Evolutionary conservation across 2,888 invertebrate species (phyloP).

Genomic region (Euzetes globulus): DNA sequence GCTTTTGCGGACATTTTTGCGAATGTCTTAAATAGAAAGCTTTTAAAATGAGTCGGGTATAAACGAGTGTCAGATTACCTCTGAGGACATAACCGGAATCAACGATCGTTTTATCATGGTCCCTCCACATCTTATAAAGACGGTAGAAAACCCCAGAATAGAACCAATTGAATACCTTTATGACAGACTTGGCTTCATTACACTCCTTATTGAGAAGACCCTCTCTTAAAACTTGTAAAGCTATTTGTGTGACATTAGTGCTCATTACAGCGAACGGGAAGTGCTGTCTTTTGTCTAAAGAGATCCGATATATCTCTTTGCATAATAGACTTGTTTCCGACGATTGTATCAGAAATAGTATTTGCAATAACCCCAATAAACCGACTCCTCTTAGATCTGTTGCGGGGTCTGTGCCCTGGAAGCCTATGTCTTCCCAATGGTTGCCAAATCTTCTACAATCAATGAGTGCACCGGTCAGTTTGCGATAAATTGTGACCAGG

Average conservation of each 20-base stretch:
- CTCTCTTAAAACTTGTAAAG: conserved; percentile 51
- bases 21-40: conserved; percentile 4
- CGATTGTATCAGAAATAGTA: conserved; percentile 48
- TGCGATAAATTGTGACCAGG: conserved; percentile 51
- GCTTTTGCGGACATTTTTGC: conserved; percentile 6
- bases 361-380: conserved; percentile 51
- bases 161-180: conserved; percentile 50
- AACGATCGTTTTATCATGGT: conserved; percentile 50
- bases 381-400: conserved; percentile 54
- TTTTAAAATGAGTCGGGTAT: not conserved
- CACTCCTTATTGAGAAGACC: conserved; percentile 52
- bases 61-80: conserved; percentile 49
- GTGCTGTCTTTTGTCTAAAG: conserved; percentile 50
- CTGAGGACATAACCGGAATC: conserved; percentile 53
- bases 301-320: conserved; percentile 49
- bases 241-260: conserved; percentile 53
- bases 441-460: conserved; percentile 51
- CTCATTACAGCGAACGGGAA: conserved; percentile 55
- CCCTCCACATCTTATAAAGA: conserved; percentile 51
- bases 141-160: conserved; percentile 50
- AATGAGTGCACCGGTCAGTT: conserved; percentile 48
- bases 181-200: conserved; percentile 47
- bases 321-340: conserved; percentile 44
- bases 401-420: conserved; percentile 53
- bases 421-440: conserved; percentile 55